These are phyloP conservation scores for Wiebesia pumilae DNA, from an alignment of 1,140 invertebrate species.

Conservation along the genomic window DNA sequence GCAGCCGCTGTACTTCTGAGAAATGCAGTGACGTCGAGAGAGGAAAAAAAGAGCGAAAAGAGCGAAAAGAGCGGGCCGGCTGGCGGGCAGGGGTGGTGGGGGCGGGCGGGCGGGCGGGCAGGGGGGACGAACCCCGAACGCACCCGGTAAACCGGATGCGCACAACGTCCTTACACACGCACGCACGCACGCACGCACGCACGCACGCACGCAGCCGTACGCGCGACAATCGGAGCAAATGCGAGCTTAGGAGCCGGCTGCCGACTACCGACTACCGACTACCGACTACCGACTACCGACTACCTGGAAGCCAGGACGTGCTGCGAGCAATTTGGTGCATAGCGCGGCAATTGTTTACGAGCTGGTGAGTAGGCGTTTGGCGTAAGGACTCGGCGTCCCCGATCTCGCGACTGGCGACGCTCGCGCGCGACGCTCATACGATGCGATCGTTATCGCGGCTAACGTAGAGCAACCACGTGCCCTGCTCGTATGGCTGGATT, in stretches of 20 bases:
- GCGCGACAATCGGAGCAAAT: background rate
- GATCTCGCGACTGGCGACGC: background rate
- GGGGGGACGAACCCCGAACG: no score
- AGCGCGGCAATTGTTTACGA: background rate
- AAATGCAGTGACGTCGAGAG: conserved; percentile 39
- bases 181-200: background rate
- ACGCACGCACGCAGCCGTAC: background rate
- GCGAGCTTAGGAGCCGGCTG: background rate
- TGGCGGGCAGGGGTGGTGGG: no score
- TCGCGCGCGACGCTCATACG: background rate
- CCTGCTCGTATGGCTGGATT: background rate
- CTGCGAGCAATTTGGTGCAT: no score
- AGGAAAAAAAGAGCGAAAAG: background rate
- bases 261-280: no score
- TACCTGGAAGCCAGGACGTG: no score
- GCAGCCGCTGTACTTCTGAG: conserved; percentile 14
- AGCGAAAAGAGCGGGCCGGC: no score
- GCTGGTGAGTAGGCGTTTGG: conserved; percentile 6
- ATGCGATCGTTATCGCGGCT: background rate
- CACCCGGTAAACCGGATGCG: conserved; percentile 2
- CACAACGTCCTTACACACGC: background rate
- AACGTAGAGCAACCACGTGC: background rate
- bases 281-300: no score
- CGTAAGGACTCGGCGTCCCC: background rate
- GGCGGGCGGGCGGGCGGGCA: no score